Evolutionary conservation across 2,113 vertebrate genomes (phyloP), one percentile per base, ranked within the genome.

Genomic region (Brevimyrus niger): DNA sequence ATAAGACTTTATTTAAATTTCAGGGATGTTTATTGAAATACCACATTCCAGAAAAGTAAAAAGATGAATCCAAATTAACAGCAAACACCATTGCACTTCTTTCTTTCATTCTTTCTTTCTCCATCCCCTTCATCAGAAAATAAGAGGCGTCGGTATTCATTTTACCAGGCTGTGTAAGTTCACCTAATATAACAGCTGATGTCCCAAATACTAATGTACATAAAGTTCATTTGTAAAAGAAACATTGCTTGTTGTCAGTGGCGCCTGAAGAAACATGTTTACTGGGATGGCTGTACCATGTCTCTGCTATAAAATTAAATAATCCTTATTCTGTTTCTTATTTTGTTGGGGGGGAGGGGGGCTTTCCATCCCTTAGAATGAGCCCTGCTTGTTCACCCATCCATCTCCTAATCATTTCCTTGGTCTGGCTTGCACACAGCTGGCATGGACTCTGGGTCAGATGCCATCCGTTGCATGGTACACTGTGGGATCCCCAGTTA

Each of bases 61-160:
- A 42, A 80, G 13, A 42, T 80, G 73, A 80, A 80, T 38, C 35
- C 35, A 35, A 80, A 80, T 8, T 31, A 73, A 73, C 3, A 73
- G 11, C 65, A 73, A 73, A 73, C 10, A 31, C 27, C 65, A 35
- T 15, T 1, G 2, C 27, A 73, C 61, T 27, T 69, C 44, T 90
- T 88, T 87, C 27, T 10, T 93, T 92, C 51, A 23, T 50, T 13
- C 48, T 90, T 88, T 86, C 27, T 92, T 58, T 47, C 90, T 11
- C 93, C 89, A 88, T 92, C 90, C 76, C n/a, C 19, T 27, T 51
- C 3, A 85, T 35, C 21, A 19, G 50, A 50, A 58, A 53, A 88
- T 88, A 89, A 69, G 90, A 21, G 88, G 87, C 8, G 13, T 91
- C 31, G 42, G 76, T 91, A 80, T 76, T 42, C 87, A 13, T 44